Percentiles rank a stretch among this genome's conserved stretches.
phyloP scores from a whole-genome alignment of 2,888 invertebrate genomes.

The Lissonota sp. region DNA sequence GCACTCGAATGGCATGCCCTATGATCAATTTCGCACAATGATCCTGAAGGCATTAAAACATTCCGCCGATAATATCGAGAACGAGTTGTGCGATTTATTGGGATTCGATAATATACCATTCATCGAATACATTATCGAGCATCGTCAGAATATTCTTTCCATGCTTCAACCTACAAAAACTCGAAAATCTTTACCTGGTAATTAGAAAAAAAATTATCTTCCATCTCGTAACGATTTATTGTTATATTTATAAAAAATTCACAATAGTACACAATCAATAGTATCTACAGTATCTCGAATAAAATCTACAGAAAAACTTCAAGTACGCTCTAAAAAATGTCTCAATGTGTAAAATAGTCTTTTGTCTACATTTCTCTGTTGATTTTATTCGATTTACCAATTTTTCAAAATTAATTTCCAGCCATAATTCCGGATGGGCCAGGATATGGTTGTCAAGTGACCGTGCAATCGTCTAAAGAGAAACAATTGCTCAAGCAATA shows the following conservation, averaged over 20 bases:
- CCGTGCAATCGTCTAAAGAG: slow-evolving; percentile 93
- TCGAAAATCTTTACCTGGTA: slow-evolving; percentile 27
- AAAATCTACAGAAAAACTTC: too few relatives aligned
- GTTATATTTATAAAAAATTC: too few relatives aligned
- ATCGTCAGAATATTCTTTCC: slow-evolving; percentile 74
- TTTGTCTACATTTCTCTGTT: slow-evolving; percentile 7
- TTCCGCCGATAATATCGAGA: slow-evolving; percentile 87
- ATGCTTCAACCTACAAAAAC: slow-evolving; percentile 67
- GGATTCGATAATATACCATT: slow-evolving; percentile 89
- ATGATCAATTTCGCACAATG: slow-evolving; percentile 86
- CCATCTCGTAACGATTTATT: slow-evolving; percentile 87
- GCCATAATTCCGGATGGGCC: slow-evolving; percentile 85
- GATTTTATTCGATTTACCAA: slow-evolving; percentile 22
- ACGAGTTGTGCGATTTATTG: slow-evolving; percentile 94
- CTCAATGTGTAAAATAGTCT: too few relatives aligned
- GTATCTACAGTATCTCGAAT: too few relatives aligned
- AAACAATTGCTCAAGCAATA: slow-evolving; percentile 90
- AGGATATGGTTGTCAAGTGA: slow-evolving; percentile 91
- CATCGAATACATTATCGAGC: slow-evolving; percentile 78
- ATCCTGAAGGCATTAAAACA: slow-evolving; percentile 86
- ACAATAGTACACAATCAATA: slow-evolving; percentile 85
- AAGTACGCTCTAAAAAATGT: too few relatives aligned
- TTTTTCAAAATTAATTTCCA: slow-evolving; percentile 38
- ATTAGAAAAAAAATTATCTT: slow-evolving; percentile 57
- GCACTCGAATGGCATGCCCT: slow-evolving; percentile 84